Conservation (phyloP, 2,113 vertebrate species). For the Laticauda laticaudata region DNA sequence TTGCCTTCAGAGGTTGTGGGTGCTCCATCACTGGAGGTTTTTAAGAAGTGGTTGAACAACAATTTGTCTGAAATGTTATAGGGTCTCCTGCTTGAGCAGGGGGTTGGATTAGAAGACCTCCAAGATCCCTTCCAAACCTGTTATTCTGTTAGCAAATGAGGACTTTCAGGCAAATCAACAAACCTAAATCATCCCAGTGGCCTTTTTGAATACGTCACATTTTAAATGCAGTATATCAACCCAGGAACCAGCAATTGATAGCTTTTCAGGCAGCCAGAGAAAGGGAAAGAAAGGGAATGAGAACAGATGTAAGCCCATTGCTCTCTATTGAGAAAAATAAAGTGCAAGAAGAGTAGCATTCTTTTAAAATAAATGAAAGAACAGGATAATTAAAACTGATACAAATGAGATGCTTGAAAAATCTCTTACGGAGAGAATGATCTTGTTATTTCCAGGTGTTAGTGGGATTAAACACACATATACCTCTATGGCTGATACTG, state of each 20-base stretch:
- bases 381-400: conserved; percentile 31
- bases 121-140: too few species aligned
- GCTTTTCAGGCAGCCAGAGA: conserved; percentile 18
- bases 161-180: not conserved
- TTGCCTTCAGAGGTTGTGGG: too few species aligned
- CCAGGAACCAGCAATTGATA: not conserved
- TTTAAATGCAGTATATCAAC: not conserved
- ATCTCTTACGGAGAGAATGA: not conserved
- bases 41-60: too few species aligned
- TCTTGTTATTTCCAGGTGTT: conserved; percentile 19
- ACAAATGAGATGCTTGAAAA: conserved; percentile 20
- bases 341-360: not conserved
- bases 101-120: too few species aligned
- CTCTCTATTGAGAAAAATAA: not conserved
- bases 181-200: not conserved
- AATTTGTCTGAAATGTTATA: too few species aligned
- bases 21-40: too few species aligned
- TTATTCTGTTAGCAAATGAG: not conserved
- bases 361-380: conserved; percentile 28
- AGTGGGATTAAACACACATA: conserved; percentile 33
- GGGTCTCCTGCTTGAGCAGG: too few species aligned
- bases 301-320: not conserved
- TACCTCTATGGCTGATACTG: conserved; percentile 18
- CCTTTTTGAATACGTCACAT: not conserved
- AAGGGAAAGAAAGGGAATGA: not conserved